Percentiles rank a stretch among this genome's conserved stretches.
Evolutionary conservation across 1,140 invertebrate genomes (phyloP).

Genomic region (Drosophila willistoni): DNA sequence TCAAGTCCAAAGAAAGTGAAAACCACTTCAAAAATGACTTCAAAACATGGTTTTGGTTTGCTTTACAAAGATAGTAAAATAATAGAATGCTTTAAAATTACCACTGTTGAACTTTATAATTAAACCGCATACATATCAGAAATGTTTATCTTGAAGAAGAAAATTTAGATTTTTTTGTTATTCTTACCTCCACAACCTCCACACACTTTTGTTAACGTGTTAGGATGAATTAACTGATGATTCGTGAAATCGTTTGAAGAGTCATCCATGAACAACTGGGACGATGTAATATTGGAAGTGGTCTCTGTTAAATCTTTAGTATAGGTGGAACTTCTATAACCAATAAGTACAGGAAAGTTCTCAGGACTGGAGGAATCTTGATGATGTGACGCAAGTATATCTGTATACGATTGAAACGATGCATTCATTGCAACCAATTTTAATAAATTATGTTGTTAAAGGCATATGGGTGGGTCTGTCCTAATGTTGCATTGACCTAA

Average conservation of each 20-base stretch:
- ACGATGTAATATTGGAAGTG: conserved; percentile 74
- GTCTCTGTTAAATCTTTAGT: conserved; percentile 68
- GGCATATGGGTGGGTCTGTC: conserved; percentile 59
- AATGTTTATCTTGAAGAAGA: too few relatives aligned
- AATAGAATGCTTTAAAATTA: too few relatives aligned
- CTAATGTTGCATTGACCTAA: conserved; percentile 50
- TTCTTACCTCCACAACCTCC: conserved; percentile 85
- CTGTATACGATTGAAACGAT: conserved; percentile 88
- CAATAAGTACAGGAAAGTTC: conserved; percentile 83
- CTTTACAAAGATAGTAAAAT: too few relatives aligned
- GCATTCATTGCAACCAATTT: conserved; percentile 86
- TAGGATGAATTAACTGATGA: conserved; percentile 85
- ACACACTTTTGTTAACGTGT: conserved; percentile 86
- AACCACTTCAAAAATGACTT: too few relatives aligned
- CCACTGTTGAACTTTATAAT: too few relatives aligned
- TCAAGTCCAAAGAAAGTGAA: too few relatives aligned
- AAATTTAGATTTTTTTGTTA: background rate
- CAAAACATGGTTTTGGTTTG: too few relatives aligned
- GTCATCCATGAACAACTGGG: conserved; percentile 82
- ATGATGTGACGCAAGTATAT: conserved; percentile 88
- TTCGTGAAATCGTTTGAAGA: conserved; percentile 78
- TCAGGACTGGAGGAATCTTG: conserved; percentile 85
- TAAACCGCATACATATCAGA: too few relatives aligned
- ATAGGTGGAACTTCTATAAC: conserved; percentile 59
- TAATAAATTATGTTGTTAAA: conserved; percentile 59